Evolutionary conservation across 1,140 invertebrate genomes (phyloP), one percentile per base, ranked within the genome.

Genomic region (Pissodes strobi): DNA sequence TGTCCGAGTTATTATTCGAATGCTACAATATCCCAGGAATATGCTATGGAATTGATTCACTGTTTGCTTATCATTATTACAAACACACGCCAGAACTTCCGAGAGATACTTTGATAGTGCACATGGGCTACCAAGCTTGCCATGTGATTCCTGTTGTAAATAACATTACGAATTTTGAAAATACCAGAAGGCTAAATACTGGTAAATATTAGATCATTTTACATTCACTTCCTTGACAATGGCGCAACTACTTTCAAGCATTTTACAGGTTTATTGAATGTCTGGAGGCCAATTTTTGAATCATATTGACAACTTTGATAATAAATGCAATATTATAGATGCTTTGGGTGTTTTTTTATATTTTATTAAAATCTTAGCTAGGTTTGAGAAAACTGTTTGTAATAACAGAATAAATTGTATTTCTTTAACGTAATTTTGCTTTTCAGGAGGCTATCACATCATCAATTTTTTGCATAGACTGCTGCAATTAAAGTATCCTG

Each of bases 1-100:
- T 97, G 94, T 93, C 90, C 22, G 95, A 98, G 78, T 81, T 98
- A 34, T 79, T 98, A 39, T 98, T 97, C 81, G 95, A 98, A 80
- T 95, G 92, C 72, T 97, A 97, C 75, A 86, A 88, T 56, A 84
- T 97, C 9, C 94, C 94, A 41, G 85, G 86, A 5, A 82, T 97
- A 12, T 85, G 86, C 45, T 97, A 95, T 79, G 93, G 93, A 23
- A 85, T 97, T 9, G 95, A 97, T 79, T 86, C 88, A 2, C 70
- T 97, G 23, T 93, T 92, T 75, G 92, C 92, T 67, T 89, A 90
- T 73, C 82, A 86, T 41, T 82, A 82, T 64, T 83, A 58, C 13
- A 12, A 86, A 34, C 90, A 94, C 74, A 83, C n/a, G n/a, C n/a
- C 85, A 70, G 81, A 86, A 41, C 82, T 83, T 53, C 77, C 83